Conservation (phyloP, 2,888 invertebrate species). For the Euphydryas editha region DNA sequence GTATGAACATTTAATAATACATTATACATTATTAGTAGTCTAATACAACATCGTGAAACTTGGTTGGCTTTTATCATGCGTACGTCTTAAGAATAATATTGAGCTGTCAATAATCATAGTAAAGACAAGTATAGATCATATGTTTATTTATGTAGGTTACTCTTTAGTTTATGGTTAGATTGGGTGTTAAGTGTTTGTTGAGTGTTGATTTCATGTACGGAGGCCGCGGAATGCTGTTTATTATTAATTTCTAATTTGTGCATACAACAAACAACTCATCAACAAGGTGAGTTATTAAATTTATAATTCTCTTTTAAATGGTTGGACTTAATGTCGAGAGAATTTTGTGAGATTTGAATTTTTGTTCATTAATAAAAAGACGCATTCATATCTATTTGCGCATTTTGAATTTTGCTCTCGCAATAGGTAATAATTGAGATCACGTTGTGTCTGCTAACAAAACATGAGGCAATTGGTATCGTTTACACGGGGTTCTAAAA, state of each 20-base stretch:
- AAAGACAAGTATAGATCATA: slow-evolving; percentile 65
- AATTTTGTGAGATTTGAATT: slow-evolving; percentile 24
- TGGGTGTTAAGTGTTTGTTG: slow-evolving; percentile 78
- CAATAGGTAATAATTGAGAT: slow-evolving; percentile 47
- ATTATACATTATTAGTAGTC: too few species aligned
- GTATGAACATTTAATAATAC: too few species aligned
- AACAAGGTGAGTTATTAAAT: slow-evolving; percentile 61
- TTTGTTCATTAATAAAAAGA: slow-evolving; percentile 46
- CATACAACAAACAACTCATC: slow-evolving; percentile 57
- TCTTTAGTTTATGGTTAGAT: slow-evolving; percentile 77
- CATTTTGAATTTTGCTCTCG: slow-evolving; percentile 62
- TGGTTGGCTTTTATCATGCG: too few species aligned
- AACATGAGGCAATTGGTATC: slow-evolving; percentile 63
- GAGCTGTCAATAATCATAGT: slow-evolving; percentile 33
- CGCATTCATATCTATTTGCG: slow-evolving; percentile 62
- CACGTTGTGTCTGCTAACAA: slow-evolving; percentile 48
- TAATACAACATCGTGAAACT: not conserved
- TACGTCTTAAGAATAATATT: slow-evolving; percentile 1
- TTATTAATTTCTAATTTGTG: slow-evolving; percentile 73
- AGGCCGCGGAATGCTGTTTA: slow-evolving; percentile 79
- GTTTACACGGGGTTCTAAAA: slow-evolving; percentile 81
- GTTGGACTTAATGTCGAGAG: slow-evolving; percentile 25
- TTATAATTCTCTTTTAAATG: slow-evolving; percentile 8
- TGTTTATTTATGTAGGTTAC: slow-evolving; percentile 80
- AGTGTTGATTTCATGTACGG: slow-evolving; percentile 71